phyloP scores from a whole-genome alignment of 2,113 vertebrate genomes.

The Sorex fumeus region DNA sequence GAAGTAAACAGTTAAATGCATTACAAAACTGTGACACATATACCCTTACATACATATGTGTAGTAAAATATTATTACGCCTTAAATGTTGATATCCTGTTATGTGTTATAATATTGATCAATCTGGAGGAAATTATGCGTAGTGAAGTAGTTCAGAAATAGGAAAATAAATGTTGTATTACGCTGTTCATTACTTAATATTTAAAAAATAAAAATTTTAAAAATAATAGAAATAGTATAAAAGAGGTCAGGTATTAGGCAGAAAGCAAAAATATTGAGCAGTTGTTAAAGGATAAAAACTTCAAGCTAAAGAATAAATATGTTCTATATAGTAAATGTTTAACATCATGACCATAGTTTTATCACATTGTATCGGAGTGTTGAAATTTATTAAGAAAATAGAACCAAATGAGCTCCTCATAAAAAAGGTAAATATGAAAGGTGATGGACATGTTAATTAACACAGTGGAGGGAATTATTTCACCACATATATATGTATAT shows the following conservation, averaged over 20 bases:
- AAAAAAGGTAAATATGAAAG: slow-evolving; percentile 13
- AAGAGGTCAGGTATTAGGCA: not conserved
- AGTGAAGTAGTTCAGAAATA: too few species aligned
- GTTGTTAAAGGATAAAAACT: not conserved
- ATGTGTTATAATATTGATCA: too few species aligned
- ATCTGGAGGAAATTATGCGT: too few species aligned
- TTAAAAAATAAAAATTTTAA: not conserved
- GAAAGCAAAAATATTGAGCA: not conserved
- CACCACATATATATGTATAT: not conserved
- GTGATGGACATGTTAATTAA: slow-evolving; percentile 19
- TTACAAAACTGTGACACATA: not conserved
- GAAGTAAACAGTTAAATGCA: not conserved
- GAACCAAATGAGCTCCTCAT: not conserved
- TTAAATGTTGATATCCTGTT: too few species aligned
- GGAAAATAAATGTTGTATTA: too few species aligned
- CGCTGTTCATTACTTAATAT: too few species aligned
- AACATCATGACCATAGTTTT: slow-evolving; percentile 7
- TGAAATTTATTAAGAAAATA: slow-evolving; percentile 14
- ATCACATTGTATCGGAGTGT: not conserved
- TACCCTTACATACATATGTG: not conserved
- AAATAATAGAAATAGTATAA: slow-evolving; percentile 19
- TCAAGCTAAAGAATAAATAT: not conserved
- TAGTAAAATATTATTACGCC: too few species aligned
- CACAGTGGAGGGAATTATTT: not conserved
- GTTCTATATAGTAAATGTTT: not conserved